phyloP scores from a whole-genome alignment of 2,113 vertebrate species.

The Tragelaphus buxtoni region DNA sequence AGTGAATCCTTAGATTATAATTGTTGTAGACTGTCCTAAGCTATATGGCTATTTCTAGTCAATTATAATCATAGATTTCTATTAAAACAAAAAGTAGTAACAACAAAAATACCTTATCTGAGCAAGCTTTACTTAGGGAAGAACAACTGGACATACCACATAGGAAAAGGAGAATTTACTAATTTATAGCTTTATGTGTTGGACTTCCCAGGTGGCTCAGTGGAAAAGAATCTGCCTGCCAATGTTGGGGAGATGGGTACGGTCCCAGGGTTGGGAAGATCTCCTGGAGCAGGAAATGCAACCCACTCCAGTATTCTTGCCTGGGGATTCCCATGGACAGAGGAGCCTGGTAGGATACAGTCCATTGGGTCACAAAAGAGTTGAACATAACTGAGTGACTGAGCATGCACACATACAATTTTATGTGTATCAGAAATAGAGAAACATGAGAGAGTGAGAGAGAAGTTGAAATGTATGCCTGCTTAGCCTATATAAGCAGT shows the following conservation, averaged over 20 bases:
- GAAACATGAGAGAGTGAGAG: neutral
- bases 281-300: neutral
- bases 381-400: accelerated
- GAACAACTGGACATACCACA: neutral
- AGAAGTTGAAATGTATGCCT: no score
- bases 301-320: neutral
- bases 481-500: neutral
- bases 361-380: neutral
- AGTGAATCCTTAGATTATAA: conserved; percentile 43
- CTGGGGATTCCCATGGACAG: neutral
- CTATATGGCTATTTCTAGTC: neutral
- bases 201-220: neutral
- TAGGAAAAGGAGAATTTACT: neutral
- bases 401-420: neutral
- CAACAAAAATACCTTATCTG: neutral
- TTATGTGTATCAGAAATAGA: neutral
- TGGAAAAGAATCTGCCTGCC: neutral
- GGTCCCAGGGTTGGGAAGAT: neutral
- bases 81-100: conserved; percentile 41
- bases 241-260: accelerated
- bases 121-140: neutral
- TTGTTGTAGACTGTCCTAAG: neutral
- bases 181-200: neutral
- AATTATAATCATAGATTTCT: conserved; percentile 28
- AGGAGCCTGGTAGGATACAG: neutral